These are phyloP conservation scores for Eilema sororculum DNA, from an alignment of 2,888 invertebrate species.

Conservation along the genomic window DNA sequence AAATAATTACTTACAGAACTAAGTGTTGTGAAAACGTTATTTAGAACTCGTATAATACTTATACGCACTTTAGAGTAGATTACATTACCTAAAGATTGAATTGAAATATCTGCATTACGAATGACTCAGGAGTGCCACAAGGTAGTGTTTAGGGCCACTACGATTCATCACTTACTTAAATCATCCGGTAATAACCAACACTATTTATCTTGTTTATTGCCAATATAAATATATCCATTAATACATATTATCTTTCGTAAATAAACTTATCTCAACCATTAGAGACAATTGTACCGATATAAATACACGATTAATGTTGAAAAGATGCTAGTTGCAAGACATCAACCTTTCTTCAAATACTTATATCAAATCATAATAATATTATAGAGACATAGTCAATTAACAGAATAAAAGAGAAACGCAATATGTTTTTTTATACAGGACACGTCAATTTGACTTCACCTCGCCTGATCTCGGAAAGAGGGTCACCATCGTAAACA, in stretches of 20 bases:
- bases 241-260: too few species aligned
- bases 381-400: too few species aligned
- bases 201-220: background rate
- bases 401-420: too few species aligned
- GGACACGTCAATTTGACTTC: too few species aligned
- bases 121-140: background rate
- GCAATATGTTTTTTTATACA: too few species aligned
- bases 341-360: background rate
- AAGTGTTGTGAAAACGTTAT: background rate
- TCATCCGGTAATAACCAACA: too few species aligned
- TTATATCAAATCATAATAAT: too few species aligned
- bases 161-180: too few species aligned
- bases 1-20: background rate
- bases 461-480: too few species aligned
- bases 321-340: background rate
- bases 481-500: too few species aligned
- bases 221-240: background rate
- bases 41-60: background rate
- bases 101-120: background rate
- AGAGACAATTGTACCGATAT: background rate
- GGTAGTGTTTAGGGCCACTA: too few species aligned
- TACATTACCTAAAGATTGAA: background rate
- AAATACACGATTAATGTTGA: background rate
- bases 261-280: too few species aligned
- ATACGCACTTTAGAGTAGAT: background rate